These are phyloP conservation scores for Aurelia sp. DNA, from an alignment of 30 jellyfish, hydroid and myxozoan species.

Conservation along the genomic window DNA sequence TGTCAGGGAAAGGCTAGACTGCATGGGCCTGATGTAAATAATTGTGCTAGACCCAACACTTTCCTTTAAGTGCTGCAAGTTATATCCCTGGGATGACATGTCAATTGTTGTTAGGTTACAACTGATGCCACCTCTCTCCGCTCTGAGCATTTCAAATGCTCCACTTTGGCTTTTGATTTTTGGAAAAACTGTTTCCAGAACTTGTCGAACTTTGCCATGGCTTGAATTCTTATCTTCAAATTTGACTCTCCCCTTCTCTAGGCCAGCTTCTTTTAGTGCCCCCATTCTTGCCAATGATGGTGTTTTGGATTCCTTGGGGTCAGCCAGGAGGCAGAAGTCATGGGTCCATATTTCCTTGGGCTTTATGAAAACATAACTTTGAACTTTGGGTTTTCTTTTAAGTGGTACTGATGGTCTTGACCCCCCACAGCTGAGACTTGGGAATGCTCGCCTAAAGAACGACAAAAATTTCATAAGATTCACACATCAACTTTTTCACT, in stretches of 20 bases:
- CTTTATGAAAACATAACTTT: conserved; percentile 1
- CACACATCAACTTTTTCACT: too few relatives aligned
- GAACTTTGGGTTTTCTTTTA: conserved; percentile 1
- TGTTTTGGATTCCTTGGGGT: not conserved
- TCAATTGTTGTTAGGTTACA: not conserved
- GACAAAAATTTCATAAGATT: not conserved
- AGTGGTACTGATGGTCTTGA: conserved; percentile 5
- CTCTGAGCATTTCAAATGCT: conserved; percentile 17
- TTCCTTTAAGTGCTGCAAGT: conserved; percentile 19
- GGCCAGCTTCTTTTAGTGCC: conserved; percentile 5
- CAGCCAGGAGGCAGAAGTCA: conserved; percentile 26
- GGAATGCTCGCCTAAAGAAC: conserved; percentile 16
- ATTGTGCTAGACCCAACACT: conserved; percentile 1
- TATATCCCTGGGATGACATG: conserved; percentile 8
- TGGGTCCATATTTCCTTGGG: conserved; percentile 33
- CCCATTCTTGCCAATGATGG: not conserved
- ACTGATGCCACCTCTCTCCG: conserved; percentile 16
- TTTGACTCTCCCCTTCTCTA: not conserved
- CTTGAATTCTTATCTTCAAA: conserved; percentile 8
- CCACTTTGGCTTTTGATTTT: conserved; percentile 8
- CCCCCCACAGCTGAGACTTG: conserved; percentile 19
- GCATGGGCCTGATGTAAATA: conserved; percentile 12
- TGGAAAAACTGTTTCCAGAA: conserved; percentile 22
- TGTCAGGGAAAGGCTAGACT: conserved; percentile 9
- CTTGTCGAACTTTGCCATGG: conserved; percentile 16